These are phyloP conservation scores for Poeciliopsis retropinna DNA, from an alignment of 2,113 vertebrate species.

Conservation along the genomic window DNA sequence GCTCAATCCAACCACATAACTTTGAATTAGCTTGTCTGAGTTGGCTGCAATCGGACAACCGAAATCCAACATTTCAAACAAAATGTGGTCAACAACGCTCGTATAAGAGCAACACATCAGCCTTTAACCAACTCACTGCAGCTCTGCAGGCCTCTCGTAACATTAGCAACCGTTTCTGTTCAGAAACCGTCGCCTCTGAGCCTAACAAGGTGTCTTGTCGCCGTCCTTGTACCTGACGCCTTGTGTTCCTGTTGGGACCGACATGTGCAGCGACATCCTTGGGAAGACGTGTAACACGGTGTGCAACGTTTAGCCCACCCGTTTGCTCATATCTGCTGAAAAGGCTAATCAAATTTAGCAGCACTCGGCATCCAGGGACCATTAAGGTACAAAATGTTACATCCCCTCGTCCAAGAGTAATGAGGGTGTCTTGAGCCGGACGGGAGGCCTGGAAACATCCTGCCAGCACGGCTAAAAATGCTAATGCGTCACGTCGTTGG, in stretches of 20 bases:
- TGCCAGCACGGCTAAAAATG: conserved; percentile 3
- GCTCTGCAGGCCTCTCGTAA: not conserved
- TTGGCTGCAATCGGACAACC: not conserved
- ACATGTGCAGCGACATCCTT: not conserved
- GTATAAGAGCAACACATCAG: too few relatives aligned
- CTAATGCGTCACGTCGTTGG: conserved; percentile 3
- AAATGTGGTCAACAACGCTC: too few relatives aligned
- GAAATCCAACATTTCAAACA: not conserved
- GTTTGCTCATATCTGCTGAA: not conserved
- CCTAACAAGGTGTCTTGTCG: not conserved
- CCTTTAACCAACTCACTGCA: not conserved
- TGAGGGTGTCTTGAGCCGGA: not conserved
- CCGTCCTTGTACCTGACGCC: not conserved
- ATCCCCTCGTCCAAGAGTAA: not conserved
- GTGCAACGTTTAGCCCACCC: not conserved
- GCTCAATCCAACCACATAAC: too few relatives aligned
- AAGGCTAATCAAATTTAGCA: not conserved
- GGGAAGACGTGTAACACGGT: not conserved
- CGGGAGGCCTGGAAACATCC: not conserved
- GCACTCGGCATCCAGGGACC: not conserved
- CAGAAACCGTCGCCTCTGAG: not conserved
- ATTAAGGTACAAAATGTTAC: not conserved
- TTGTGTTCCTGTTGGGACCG: not conserved
- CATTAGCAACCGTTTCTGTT: not conserved
- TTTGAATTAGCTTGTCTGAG: not conserved